Conservation (phyloP, 2,113 vertebrate species). For the Aegypius monachus region DNA sequence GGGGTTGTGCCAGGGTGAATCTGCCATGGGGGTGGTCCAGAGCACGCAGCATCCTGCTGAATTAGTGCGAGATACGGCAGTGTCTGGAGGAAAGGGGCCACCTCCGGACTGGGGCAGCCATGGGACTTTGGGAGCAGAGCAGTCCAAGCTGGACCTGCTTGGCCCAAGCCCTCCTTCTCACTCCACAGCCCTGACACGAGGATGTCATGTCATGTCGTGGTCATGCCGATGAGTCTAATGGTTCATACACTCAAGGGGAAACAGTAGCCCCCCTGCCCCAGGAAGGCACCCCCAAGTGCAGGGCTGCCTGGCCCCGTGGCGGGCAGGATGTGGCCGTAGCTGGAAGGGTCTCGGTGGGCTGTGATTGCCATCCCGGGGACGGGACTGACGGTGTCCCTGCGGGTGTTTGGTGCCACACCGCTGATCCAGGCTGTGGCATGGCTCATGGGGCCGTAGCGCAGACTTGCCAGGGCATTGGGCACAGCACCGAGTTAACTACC, state of each 20-base stretch:
- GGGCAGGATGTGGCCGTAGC: neutral
- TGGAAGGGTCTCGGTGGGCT: neutral
- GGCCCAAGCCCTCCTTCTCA: neutral
- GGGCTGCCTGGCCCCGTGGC: fast-evolving
- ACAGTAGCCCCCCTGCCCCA: neutral
- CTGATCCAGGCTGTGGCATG: neutral
- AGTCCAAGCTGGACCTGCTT: neutral
- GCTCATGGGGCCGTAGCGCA: fast-evolving
- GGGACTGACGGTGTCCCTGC: neutral
- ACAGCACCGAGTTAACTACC: fast-evolving
- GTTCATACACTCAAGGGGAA: fast-evolving
- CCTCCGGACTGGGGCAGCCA: fast-evolving
- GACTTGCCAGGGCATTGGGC: fast-evolving
- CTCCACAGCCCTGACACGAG: fast-evolving
- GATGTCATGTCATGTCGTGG: neutral
- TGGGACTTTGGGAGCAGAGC: neutral
- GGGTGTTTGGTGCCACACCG: neutral
- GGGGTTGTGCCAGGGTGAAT: neutral
- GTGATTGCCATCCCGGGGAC: neutral
- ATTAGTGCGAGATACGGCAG: fast-evolving
- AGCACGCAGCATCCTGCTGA: neutral
- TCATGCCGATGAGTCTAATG: fast-evolving
- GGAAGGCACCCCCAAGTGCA: fast-evolving
- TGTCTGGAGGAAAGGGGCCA: neutral
- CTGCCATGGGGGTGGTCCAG: neutral